These are phyloP conservation scores for Epistrophe eligans DNA, from an alignment of 2,888 invertebrate species.

Conservation along the genomic window DNA sequence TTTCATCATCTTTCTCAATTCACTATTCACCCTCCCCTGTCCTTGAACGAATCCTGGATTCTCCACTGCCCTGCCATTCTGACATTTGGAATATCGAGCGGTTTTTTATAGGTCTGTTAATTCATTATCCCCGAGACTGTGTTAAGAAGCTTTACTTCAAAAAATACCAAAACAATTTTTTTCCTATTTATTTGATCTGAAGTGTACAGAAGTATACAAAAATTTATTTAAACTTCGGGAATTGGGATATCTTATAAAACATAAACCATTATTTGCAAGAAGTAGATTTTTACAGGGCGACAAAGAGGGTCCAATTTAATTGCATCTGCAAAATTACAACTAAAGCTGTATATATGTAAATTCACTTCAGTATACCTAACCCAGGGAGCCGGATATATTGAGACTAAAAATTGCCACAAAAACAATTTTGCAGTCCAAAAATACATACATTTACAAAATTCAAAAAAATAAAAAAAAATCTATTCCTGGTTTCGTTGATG, in stretches of 20 bases:
- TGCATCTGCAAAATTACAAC: constrained; percentile 1
- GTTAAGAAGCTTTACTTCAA: no score
- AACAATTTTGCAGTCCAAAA: constrained; percentile 25
- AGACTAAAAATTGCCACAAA: neutral
- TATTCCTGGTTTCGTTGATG: constrained; percentile 6
- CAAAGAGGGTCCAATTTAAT: neutral
- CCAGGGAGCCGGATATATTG: neutral
- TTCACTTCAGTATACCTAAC: neutral
- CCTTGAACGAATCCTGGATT: no score
- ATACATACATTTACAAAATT: constrained; percentile 20
- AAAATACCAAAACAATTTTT: no score
- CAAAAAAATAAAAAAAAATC: neutral
- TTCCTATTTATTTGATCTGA: neutral
- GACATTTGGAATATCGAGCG: no score
- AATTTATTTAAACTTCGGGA: neutral
- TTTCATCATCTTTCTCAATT: no score
- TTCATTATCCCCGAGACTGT: no score
- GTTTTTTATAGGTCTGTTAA: no score
- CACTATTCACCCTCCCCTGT: no score
- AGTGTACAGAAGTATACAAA: neutral
- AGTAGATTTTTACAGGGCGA: neutral
- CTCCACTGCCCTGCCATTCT: no score
- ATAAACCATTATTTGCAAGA: neutral
- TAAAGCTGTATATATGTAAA: neutral
- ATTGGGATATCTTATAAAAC: neutral